Evolutionary conservation across 2,888 invertebrate species (phyloP).

Genomic region (Cyclophora punctaria): DNA sequence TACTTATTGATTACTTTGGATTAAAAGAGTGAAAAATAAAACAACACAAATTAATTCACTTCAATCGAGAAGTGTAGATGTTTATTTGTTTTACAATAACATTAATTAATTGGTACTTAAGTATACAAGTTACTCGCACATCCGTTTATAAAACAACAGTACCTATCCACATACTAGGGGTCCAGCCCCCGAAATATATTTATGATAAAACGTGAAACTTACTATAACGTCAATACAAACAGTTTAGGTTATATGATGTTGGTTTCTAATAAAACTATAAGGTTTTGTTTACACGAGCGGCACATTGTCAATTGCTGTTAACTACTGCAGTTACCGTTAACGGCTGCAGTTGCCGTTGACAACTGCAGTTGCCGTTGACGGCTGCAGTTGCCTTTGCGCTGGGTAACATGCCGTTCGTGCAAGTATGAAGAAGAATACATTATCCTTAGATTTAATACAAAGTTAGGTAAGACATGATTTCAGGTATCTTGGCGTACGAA

Average conservation of each 20-base stretch:
- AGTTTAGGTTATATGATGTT: conserved; percentile 29
- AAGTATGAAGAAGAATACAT: too few species aligned
- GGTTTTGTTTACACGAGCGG: too few species aligned
- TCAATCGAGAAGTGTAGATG: conserved; percentile 30
- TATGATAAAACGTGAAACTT: neutral
- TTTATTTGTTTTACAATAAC: conserved; percentile 43
- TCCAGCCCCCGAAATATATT: conserved; percentile 52
- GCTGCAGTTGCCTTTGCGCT: too few species aligned
- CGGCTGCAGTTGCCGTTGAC: too few species aligned
- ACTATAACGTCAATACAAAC: conserved; percentile 16
- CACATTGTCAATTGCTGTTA: too few species aligned
- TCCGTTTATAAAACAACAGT: conserved; percentile 63
- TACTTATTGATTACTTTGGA: too few species aligned
- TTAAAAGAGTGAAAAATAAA: conserved; percentile 1
- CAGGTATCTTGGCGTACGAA: too few species aligned
- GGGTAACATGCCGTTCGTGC: too few species aligned
- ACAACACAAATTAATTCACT: conserved; percentile 19
- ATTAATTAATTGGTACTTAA: conserved; percentile 49
- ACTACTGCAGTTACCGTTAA: too few species aligned
- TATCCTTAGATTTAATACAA: too few species aligned
- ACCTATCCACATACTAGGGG: conserved; percentile 50
- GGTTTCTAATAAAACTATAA: conserved; percentile 11
- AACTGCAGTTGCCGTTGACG: too few species aligned
- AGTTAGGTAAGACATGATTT: too few species aligned
- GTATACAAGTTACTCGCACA: conserved; percentile 38